Evolutionary conservation across 1,140 invertebrate species (phyloP).

Genomic region (Scaptomyza pallida): DNA sequence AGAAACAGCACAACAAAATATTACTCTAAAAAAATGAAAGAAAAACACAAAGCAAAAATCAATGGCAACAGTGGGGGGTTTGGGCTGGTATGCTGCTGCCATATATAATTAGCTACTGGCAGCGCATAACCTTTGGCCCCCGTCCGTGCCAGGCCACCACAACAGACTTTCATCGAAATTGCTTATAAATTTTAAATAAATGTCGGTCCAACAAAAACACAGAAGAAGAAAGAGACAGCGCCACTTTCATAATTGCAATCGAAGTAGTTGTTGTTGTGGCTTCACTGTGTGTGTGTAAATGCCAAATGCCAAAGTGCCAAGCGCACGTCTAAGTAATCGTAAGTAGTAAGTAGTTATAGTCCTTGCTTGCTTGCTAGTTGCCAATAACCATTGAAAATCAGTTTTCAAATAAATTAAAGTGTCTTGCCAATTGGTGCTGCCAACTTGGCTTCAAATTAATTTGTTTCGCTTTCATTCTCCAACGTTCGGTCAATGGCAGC

Average conservation of each 20-base stretch:
- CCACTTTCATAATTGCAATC: constrained; percentile 74
- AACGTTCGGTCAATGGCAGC: constrained; percentile 18
- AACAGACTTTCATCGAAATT: constrained; percentile 56
- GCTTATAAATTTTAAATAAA: constrained; percentile 78
- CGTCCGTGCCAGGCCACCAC: constrained; percentile 18
- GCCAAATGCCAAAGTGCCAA: not conserved
- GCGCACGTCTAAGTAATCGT: constrained; percentile 33
- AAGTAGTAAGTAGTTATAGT: not conserved
- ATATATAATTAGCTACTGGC: constrained; percentile 59
- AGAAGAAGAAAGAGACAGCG: constrained; percentile 13
- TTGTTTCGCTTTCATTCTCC: constrained; percentile 60
- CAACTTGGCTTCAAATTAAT: constrained; percentile 68
- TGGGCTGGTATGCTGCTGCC: not conserved
- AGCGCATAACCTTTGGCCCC: constrained; percentile 8
- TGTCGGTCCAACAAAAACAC: constrained; percentile 45
- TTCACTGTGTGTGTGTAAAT: constrained; percentile 13
- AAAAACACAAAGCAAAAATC: constrained; percentile 38
- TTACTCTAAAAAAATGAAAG: constrained; percentile 3
- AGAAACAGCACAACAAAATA: constrained; percentile 11
- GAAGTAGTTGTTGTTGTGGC: constrained; percentile 17
- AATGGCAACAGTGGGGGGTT: constrained; percentile 29
- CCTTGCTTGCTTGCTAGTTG: constrained; percentile 19
- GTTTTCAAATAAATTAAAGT: constrained; percentile 77
- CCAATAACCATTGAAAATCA: constrained; percentile 75
- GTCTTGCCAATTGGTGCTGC: constrained; percentile 47